These are phyloP conservation scores for Oncorhynchus nerka DNA, from an alignment of 2,113 vertebrate genomes.

Conservation along the genomic window DNA sequence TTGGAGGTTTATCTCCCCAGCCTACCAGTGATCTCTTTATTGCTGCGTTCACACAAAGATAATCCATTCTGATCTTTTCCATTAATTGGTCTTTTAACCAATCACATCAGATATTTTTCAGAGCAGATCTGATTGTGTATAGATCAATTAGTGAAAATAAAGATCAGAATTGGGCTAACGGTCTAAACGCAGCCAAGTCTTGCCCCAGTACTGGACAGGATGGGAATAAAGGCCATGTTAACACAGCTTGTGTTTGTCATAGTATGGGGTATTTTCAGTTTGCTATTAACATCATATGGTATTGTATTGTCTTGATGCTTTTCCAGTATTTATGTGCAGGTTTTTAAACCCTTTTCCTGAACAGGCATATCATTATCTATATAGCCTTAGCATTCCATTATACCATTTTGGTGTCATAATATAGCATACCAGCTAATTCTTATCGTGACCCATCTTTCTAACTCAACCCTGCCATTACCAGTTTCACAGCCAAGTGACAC, in stretches of 20 bases:
- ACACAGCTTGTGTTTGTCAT: slow-evolving; percentile 1
- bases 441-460: slow-evolving; percentile 4
- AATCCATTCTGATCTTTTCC: too few relatives aligned
- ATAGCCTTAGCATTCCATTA: background rate
- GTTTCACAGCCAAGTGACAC: slow-evolving; percentile 38
- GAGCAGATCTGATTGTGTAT: too few relatives aligned
- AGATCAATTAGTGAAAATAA: too few relatives aligned
- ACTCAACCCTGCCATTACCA: slow-evolving; percentile 32
- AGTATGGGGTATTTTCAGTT: background rate
- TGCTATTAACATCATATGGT: background rate
- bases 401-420: background rate
- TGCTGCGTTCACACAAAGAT: too few relatives aligned
- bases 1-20: slow-evolving; percentile 21
- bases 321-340: background rate
- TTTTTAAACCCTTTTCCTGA: background rate
- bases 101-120: too few relatives aligned
- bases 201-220: slow-evolving; percentile 41
- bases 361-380: background rate
- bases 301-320: background rate
- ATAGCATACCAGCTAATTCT: background rate
- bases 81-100: too few relatives aligned
- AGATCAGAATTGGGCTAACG: too few relatives aligned
- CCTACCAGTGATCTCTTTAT: slow-evolving; percentile 30
- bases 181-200: background rate
- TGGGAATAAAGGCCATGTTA: slow-evolving; percentile 41